These are phyloP conservation scores for Muschampia plurimacula DNA, from an alignment of 2,888 invertebrate species.

Conservation along the genomic window DNA sequence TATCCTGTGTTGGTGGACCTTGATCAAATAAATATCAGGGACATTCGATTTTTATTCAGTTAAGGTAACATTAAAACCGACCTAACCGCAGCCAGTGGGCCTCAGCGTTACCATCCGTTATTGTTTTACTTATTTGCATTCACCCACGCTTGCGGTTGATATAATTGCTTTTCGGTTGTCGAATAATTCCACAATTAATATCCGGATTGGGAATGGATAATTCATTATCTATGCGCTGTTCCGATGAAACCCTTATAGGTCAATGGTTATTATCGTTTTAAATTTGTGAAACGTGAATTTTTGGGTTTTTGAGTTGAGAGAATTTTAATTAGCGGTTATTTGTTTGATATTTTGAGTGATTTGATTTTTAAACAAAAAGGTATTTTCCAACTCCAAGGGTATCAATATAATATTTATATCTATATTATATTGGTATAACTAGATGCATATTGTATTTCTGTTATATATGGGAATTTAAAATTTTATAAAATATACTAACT, in stretches of 20 bases:
- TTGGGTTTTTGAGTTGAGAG: background rate
- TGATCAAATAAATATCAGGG: background rate
- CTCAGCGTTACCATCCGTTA: slow-evolving; percentile 13
- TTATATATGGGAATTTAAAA: too few species aligned
- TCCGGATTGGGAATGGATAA: slow-evolving; percentile 10
- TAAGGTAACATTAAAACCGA: background rate
- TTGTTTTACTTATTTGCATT: slow-evolving; percentile 38
- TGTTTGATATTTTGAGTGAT: background rate
- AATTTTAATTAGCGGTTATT: background rate
- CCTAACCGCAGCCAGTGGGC: slow-evolving; percentile 13
- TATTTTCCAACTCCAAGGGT: too few species aligned
- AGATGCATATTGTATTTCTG: too few species aligned
- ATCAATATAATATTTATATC: too few species aligned
- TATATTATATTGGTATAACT: too few species aligned
- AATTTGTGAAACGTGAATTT: background rate
- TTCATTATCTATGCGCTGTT: slow-evolving; percentile 3
- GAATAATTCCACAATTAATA: slow-evolving; percentile 36
- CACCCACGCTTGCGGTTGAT: slow-evolving; percentile 18
- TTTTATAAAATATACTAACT: too few species aligned
- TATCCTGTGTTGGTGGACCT: too few species aligned
- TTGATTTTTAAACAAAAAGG: too few species aligned
- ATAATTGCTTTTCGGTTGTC: slow-evolving; percentile 35
- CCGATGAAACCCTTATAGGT: slow-evolving; percentile 1
- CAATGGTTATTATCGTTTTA: slow-evolving; percentile 1
- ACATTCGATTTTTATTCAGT: background rate